These are phyloP conservation scores for Argentina silus DNA, from an alignment of 2,797 vertebrate genomes.

Conservation along the genomic window DNA sequence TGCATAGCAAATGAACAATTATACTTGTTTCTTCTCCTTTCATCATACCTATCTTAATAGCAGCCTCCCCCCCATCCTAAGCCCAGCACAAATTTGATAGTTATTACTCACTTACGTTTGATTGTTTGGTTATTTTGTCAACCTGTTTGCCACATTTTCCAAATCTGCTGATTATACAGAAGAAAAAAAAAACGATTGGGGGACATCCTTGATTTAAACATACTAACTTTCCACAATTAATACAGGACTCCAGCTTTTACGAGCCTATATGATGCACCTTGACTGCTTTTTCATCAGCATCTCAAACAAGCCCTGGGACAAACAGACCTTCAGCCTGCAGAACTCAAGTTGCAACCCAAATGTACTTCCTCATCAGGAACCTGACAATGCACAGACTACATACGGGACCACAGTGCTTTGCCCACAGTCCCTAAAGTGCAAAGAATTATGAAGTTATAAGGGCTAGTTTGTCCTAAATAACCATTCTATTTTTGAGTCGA, in stretches of 20 bases:
- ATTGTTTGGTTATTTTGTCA: background rate
- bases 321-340: background rate
- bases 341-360: conserved; percentile 23
- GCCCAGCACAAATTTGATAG: background rate
- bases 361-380: conserved; percentile 8
- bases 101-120: background rate
- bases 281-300: background rate
- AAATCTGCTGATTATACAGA: conserved; percentile 35
- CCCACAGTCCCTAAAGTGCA: conserved; percentile 68
- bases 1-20: conserved; percentile 21
- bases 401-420: conserved; percentile 27
- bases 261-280: background rate
- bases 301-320: too few relatives aligned
- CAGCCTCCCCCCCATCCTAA: too few relatives aligned
- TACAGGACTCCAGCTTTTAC: background rate
- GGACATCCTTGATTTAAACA: background rate
- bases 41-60: background rate
- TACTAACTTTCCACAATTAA: background rate
- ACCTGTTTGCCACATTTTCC: conserved; percentile 49
- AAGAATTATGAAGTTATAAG: conserved; percentile 52
- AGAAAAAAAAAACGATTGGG: conserved; percentile 12
- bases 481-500: conserved; percentile 1
- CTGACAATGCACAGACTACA: conserved; percentile 35
- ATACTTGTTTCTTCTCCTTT: conserved; percentile 1
- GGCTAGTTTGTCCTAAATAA: conserved; percentile 28